A percentile compares a stretch with the other conserved stretches of the same genome.
These are phyloP conservation scores for Pimpla rufipes DNA, from an alignment of 2,888 invertebrate species.

Conservation along the genomic window DNA sequence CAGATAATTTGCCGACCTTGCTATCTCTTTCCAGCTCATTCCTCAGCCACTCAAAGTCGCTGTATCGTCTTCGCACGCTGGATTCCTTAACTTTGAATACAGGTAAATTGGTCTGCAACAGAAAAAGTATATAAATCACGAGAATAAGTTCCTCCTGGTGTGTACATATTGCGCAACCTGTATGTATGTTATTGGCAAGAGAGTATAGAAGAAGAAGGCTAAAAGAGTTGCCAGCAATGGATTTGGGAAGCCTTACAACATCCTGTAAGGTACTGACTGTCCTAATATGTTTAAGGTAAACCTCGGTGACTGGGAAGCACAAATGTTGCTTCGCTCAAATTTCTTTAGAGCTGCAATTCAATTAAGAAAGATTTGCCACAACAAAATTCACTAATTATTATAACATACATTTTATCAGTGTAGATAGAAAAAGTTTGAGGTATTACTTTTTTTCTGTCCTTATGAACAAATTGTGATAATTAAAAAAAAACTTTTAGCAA, in stretches of 20 bases:
- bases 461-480: too few relatives aligned
- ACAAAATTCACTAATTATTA: not conserved
- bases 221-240: constrained; percentile 44
- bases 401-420: not conserved
- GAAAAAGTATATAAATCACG: constrained; percentile 72
- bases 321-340: not conserved
- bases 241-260: constrained; percentile 59
- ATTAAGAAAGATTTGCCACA: not conserved
- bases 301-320: constrained; percentile 2
- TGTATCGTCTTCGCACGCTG: constrained; percentile 98
- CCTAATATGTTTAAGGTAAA: constrained; percentile 38
- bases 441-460: too few relatives aligned
- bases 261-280: constrained; percentile 4
- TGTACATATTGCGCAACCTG: not conserved
- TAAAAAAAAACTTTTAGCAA: too few relatives aligned
- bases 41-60: constrained; percentile 99
- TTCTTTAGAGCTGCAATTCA: not conserved
- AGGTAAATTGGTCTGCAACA: constrained; percentile 98
- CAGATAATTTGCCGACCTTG: constrained; percentile 89
- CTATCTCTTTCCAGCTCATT: constrained; percentile 99
- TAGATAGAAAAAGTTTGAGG: not conserved
- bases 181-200: not conserved
- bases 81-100: constrained; percentile 99
- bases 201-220: constrained; percentile 7
- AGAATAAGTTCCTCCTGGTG: not conserved